Percentiles rank a stretch among this genome's conserved stretches.
Conservation (phyloP, 2,113 vertebrate genomes). For the Sphaerodactylus townsendi region DNA sequence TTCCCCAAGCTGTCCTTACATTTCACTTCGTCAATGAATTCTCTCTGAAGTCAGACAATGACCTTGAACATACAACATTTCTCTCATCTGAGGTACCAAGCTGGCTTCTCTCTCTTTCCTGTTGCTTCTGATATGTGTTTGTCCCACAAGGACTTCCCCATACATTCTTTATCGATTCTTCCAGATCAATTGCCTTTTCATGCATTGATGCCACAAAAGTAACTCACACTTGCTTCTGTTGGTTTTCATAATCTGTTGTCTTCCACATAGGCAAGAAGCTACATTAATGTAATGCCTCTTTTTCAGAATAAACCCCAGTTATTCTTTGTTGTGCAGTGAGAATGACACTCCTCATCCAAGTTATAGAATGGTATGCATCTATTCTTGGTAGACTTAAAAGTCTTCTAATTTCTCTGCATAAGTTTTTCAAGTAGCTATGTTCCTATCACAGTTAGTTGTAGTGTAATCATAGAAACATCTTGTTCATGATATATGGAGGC, state of each 20-base stretch:
- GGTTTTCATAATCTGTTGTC: not conserved
- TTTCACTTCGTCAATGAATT: not conserved
- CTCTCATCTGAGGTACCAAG: not conserved
- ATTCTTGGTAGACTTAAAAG: not conserved
- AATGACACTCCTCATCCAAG: not conserved
- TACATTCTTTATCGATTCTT: not conserved
- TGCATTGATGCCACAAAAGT: not conserved
- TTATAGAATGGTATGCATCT: not conserved
- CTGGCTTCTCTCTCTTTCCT: conserved; percentile 6
- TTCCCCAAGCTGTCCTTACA: not conserved
- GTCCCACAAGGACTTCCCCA: conserved; percentile 1
- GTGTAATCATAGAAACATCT: not conserved
- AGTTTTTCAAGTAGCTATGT: not conserved
- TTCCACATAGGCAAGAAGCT: not conserved
- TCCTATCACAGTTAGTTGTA: not conserved
- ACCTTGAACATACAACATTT: not conserved
- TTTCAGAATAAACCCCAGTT: not conserved
- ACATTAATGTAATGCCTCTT: not conserved
- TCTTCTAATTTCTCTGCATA: not conserved
- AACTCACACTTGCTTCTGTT: not conserved
- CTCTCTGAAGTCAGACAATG: not conserved
- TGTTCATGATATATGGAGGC: no score
- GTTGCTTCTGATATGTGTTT: not conserved
- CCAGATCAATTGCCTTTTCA: conserved; percentile 32
- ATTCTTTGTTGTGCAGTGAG: not conserved